phyloP scores from a whole-genome alignment of 2,888 invertebrate genomes.

The Stenodera caucasica region DNA sequence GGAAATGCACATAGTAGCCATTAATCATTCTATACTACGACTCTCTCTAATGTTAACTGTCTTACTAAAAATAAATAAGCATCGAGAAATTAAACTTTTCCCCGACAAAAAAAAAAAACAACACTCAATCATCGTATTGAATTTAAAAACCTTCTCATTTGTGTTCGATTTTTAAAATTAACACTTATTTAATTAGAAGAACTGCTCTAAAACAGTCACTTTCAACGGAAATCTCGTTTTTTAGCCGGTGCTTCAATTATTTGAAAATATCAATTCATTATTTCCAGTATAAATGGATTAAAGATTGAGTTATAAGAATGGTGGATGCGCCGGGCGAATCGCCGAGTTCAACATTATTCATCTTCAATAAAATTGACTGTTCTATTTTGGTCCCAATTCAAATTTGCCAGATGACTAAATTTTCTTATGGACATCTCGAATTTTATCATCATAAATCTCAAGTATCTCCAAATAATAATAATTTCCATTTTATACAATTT shows the following conservation, averaged over 20 bases:
- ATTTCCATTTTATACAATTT: no score
- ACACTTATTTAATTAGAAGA: no score
- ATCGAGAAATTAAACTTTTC: background rate
- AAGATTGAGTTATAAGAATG: no score
- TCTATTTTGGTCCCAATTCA: background rate
- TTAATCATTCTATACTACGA: constrained; percentile 4
- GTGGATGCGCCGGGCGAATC: background rate
- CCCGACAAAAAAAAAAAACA: background rate
- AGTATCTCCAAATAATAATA: background rate
- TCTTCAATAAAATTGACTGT: background rate
- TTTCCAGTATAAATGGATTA: no score
- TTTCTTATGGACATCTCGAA: constrained; percentile 25
- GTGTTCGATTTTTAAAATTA: no score
- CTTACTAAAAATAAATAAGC: background rate
- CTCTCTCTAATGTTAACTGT: background rate
- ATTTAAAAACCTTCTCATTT: no score
- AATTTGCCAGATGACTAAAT: constrained; percentile 25
- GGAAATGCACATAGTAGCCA: background rate
- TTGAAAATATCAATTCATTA: no score
- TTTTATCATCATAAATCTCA: constrained; percentile 23
- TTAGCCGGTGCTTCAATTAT: no score
- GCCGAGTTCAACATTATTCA: no score
- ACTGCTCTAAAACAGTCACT: no score
- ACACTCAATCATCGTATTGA: no score
- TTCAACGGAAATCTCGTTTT: no score